Base-by-base conservation (phyloP, 2,797 vertebrate species). In the Cyprinella venusta region DNA sequence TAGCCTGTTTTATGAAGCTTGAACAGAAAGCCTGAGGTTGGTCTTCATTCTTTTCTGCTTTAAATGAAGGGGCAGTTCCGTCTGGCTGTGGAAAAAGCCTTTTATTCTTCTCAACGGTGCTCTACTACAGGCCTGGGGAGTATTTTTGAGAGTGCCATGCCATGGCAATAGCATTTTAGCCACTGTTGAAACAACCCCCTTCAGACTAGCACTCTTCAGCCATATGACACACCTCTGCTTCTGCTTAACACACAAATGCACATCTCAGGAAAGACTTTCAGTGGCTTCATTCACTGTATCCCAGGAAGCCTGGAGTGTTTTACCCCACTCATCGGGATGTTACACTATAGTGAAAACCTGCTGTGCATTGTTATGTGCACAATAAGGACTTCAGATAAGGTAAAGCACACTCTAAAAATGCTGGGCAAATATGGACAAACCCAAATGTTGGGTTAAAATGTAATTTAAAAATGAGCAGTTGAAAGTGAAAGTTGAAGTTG, bases 171-270 rank as follows among this genome's bases (percentile, higher is more conserved):
- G 83, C 30, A 42, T 67, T 84, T 67, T 45, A 84, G 76, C 67
- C 77, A 38, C 83, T 88, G 89, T 85, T 89, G 84, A 88, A 92
- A 89, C 77, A 92, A 90, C 89, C 87, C 90, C 90, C 89, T 88
- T 83, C 87, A 87, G 92, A 92, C 86, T 83, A 38, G 88, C 84
- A 89, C 91, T 92, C 89, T 90, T 68, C 87, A 82, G 83, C 91
- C 93, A 93, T 92, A 94, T 92, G 92, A 90, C 85, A 84, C 87
- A 90, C 87, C 91, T 91, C 89, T 91, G 86, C 85, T 88, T 80
- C 76, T 88, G 5, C 67, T 83, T 87, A 86, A 84, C 77, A 76
- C 68, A 69, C 81, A 69, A 76, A 45, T 56, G 50, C 24, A 54
- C 79, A 69, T 48, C 56, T 33, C 40, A 61, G n/a, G 24, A 76